Evolutionary conservation across 2,888 invertebrate genomes (phyloP).

Genomic region (Pediacus dermestoides): DNA sequence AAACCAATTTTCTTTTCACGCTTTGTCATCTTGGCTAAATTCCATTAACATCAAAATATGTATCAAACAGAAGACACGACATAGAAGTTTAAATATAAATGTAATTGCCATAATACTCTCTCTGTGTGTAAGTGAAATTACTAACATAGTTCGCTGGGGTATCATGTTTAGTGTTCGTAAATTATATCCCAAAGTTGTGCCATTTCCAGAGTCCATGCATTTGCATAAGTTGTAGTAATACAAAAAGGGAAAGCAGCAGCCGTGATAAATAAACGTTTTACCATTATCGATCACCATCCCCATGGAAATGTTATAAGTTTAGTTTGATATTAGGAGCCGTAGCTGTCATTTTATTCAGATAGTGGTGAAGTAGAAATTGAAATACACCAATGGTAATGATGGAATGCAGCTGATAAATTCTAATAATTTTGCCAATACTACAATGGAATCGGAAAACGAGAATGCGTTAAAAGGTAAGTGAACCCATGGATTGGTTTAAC

Average conservation of each 20-base stretch:
- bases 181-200: too few species aligned
- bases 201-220: not conserved
- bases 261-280: conserved; percentile 10
- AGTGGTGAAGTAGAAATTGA: not conserved
- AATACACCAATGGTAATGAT: conserved; percentile 18
- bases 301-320: conserved; percentile 32
- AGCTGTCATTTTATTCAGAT: conserved; percentile 8
- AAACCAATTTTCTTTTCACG: too few species aligned
- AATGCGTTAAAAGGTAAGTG: conserved; percentile 23
- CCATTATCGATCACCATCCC: conserved; percentile 30
- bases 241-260: conserved; percentile 22
- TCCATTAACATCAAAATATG: too few species aligned
- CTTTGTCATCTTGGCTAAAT: too few species aligned
- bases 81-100: too few species aligned
- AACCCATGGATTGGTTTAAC: too few species aligned
- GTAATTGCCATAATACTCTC: too few species aligned
- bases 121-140: too few species aligned
- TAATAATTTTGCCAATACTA: conserved; percentile 20
- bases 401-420: conserved; percentile 34
- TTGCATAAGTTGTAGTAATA: conserved; percentile 1
- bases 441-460: conserved; percentile 30
- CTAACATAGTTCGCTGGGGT: not conserved
- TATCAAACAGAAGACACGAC: too few species aligned
- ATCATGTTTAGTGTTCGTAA: conserved; percentile 1
- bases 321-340: conserved; percentile 7